Conservation (phyloP, 2,113 vertebrate species). For the Camelus dromedarius region DNA sequence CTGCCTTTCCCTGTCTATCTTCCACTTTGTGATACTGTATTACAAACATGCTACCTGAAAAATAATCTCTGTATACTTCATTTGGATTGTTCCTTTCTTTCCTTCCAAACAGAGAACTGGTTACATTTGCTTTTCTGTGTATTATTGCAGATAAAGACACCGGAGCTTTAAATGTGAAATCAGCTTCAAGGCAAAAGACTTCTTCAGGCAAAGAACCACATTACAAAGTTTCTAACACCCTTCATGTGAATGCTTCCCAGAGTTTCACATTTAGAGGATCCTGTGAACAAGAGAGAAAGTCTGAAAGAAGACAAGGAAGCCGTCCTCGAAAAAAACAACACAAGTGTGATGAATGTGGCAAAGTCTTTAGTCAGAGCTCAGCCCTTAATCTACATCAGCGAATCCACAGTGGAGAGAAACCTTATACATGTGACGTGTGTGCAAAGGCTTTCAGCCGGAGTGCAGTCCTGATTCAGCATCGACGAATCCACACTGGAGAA, state of each 20-base stretch:
- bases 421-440: constrained; percentile 60
- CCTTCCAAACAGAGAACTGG: background rate
- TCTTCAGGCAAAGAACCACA: background rate
- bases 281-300: constrained; percentile 25
- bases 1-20: background rate
- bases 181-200: constrained; percentile 30
- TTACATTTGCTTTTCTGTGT: constrained; percentile 45
- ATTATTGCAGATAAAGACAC: constrained; percentile 71
- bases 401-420: constrained; percentile 78
- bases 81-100: constrained; percentile 20
- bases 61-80: background rate
- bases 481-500: constrained; percentile 65
- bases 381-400: constrained; percentile 75
- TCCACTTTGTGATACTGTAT: background rate
- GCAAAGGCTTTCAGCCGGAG: constrained; percentile 74
- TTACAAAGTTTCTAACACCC: background rate
- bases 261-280: background rate
- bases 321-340: constrained; percentile 65
- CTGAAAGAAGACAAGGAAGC: constrained; percentile 62
- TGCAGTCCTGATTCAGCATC: constrained; percentile 76
- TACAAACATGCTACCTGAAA: background rate
- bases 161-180: constrained; percentile 46
- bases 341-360: constrained; percentile 80
- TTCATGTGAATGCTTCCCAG: background rate
- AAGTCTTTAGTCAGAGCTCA: constrained; percentile 79